A percentile compares a stretch with the other conserved stretches of the same genome.
phyloP scores from a whole-genome alignment of 2,113 vertebrate genomes.

The Oreocharis arfaki region DNA sequence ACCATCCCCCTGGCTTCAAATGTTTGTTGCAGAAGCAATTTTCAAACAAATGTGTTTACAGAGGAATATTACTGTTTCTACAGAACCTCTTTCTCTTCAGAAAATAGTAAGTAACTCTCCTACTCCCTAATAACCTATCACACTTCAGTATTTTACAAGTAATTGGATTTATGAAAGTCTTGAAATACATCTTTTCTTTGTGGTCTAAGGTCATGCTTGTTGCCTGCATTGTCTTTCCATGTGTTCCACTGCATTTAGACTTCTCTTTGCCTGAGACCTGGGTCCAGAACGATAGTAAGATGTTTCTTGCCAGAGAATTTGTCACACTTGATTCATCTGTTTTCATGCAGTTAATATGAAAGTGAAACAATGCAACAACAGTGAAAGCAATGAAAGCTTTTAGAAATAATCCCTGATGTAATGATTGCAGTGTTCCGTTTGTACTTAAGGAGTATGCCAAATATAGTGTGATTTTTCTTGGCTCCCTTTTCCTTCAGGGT shows the following conservation, averaged over 20 bases:
- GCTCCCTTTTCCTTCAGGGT: background rate
- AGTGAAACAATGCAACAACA: background rate
- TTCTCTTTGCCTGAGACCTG: background rate
- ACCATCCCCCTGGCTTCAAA: conserved; percentile 80
- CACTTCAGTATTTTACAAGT: background rate
- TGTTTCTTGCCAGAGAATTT: background rate
- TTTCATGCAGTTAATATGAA: background rate
- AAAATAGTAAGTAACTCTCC: conserved; percentile 79
- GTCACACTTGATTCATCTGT: background rate
- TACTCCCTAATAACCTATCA: background rate
- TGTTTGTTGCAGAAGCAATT: conserved; percentile 84
- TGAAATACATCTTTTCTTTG: background rate
- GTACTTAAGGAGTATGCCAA: background rate
- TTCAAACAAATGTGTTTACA: conserved; percentile 82
- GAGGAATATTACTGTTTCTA: conserved; percentile 64
- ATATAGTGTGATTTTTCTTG: background rate
- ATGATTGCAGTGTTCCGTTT: background rate
- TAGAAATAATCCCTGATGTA: background rate
- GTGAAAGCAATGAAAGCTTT: background rate
- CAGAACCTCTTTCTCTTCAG: conserved; percentile 80
- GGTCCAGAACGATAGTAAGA: background rate
- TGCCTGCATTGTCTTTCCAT: background rate
- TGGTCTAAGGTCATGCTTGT: background rate
- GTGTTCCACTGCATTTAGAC: background rate
- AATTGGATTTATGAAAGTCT: background rate